These are phyloP conservation scores for Rhabditophanes sp. DNA, from an alignment of 2,888 invertebrate species.

Conservation along the genomic window DNA sequence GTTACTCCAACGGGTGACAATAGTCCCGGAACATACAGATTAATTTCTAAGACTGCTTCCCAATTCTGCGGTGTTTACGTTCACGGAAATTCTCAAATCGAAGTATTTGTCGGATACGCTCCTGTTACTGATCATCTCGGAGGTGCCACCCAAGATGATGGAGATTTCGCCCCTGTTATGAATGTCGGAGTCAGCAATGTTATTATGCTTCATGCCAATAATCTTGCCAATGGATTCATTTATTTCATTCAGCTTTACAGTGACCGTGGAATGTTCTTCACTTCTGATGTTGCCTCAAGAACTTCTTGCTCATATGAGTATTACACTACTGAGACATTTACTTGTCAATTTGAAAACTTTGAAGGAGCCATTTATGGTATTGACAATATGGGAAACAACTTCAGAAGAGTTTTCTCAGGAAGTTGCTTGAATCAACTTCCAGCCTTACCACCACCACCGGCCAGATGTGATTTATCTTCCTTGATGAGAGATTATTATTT, in stretches of 20 bases:
- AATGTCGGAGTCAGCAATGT: slow-evolving; percentile 9
- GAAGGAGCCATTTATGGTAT: slow-evolving; percentile 6
- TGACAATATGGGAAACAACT: slow-evolving; percentile 5
- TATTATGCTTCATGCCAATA: slow-evolving; percentile 18
- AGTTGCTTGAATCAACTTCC: too few species aligned
- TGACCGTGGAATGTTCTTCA: slow-evolving; percentile 10
- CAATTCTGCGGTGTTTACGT: slow-evolving; percentile 18
- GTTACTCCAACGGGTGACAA: slow-evolving; percentile 3
- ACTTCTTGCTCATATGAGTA: slow-evolving; percentile 21
- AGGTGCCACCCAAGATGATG: slow-evolving; percentile 23
- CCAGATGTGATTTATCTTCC: too few species aligned
- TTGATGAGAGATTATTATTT: too few species aligned
- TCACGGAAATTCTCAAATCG: slow-evolving; percentile 18
- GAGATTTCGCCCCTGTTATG: slow-evolving; percentile 18
- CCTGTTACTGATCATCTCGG: slow-evolving; percentile 13
- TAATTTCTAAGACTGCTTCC: slow-evolving; percentile 8
- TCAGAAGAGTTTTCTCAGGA: too few species aligned
- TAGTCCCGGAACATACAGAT: slow-evolving; percentile 6
- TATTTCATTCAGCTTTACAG: slow-evolving; percentile 14
- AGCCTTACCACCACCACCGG: too few species aligned
- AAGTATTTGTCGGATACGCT: slow-evolving; percentile 11
- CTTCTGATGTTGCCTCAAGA: slow-evolving; percentile 15
- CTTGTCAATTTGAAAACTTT: slow-evolving; percentile 8
- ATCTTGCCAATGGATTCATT: slow-evolving; percentile 14
- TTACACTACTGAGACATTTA: slow-evolving; percentile 14